Evolutionary conservation across 2,113 vertebrate species (phyloP).

Genomic region (Nycticebus coucang): DNA sequence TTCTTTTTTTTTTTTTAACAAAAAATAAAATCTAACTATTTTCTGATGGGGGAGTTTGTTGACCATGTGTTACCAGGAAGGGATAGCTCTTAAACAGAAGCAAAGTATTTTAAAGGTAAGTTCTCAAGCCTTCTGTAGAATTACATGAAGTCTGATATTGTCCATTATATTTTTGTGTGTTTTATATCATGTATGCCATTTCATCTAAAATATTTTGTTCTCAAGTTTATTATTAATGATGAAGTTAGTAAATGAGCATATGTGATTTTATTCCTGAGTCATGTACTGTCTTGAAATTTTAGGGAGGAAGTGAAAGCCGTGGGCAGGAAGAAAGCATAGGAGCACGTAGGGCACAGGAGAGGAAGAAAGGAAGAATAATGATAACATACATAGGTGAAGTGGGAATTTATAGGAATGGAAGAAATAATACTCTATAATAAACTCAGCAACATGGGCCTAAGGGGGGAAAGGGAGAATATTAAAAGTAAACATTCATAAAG

Average conservation of each 20-base stretch:
- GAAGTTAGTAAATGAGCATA: not conserved
- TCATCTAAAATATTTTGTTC: not conserved
- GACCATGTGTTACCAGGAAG: not conserved
- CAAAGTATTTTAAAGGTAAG: not conserved
- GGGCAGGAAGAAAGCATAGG: not conserved
- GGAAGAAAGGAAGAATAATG: not conserved
- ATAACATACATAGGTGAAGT: not conserved
- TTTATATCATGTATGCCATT: not conserved
- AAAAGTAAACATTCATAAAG: slow-evolving; percentile 53
- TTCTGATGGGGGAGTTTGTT: not conserved
- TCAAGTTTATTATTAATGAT: not conserved
- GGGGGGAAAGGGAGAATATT: not conserved
- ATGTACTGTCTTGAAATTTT: not conserved
- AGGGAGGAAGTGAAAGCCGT: not conserved
- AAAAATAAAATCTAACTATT: not conserved
- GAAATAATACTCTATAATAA: not conserved
- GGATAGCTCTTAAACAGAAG: not conserved
- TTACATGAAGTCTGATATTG: not conserved
- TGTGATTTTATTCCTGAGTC: not conserved
- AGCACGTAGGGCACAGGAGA: not conserved
- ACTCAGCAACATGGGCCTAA: not conserved
- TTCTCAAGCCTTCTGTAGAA: not conserved
- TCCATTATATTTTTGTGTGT: not conserved
- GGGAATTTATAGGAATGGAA: not conserved
- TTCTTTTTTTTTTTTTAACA: not conserved